Percentiles rank a stretch among this genome's conserved stretches.
Evolutionary conservation across 2,113 vertebrate genomes (phyloP).

Genomic region (Centrocercus urophasianus): DNA sequence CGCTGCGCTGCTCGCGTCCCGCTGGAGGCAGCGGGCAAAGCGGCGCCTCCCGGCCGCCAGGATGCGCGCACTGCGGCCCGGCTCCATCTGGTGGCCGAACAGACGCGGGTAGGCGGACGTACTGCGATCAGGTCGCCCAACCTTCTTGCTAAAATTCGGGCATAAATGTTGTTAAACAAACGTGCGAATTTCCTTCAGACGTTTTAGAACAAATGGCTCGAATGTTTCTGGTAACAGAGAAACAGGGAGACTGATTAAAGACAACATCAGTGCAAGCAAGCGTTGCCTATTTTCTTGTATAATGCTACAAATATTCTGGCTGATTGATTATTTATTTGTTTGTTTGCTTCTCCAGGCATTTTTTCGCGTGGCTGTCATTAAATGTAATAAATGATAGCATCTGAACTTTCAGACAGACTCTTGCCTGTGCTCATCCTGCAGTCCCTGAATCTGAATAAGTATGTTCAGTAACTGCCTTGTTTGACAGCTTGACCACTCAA

Average conservation of each 20-base stretch:
- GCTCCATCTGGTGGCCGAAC: slow-evolving; percentile 65
- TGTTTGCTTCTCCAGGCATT: neutral
- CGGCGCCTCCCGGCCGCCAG: too few relatives aligned
- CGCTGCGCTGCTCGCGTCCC: neutral
- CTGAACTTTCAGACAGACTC: neutral
- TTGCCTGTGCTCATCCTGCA: neutral
- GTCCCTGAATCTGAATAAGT: neutral
- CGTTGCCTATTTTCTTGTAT: neutral
- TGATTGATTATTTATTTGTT: neutral
- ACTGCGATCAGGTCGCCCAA: neutral
- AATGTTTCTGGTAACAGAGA: neutral
- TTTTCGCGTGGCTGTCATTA: neutral
- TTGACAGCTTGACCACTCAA: neutral
- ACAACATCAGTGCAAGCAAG: neutral
- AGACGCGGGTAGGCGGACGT: too few relatives aligned
- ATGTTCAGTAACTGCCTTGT: rapidly evolving
- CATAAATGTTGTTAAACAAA: neutral
- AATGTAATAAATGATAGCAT: neutral
- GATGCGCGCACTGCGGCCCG: neutral
- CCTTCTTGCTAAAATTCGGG: neutral
- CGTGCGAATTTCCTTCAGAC: neutral
- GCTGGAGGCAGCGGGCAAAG: neutral
- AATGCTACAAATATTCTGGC: too few relatives aligned
- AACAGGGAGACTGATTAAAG: neutral
- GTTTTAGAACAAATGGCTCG: neutral